A percentile compares a stretch with the other conserved stretches of the same genome.
phyloP scores from a whole-genome alignment of 2,113 vertebrate species.

The Poeciliopsis occidentalis region DNA sequence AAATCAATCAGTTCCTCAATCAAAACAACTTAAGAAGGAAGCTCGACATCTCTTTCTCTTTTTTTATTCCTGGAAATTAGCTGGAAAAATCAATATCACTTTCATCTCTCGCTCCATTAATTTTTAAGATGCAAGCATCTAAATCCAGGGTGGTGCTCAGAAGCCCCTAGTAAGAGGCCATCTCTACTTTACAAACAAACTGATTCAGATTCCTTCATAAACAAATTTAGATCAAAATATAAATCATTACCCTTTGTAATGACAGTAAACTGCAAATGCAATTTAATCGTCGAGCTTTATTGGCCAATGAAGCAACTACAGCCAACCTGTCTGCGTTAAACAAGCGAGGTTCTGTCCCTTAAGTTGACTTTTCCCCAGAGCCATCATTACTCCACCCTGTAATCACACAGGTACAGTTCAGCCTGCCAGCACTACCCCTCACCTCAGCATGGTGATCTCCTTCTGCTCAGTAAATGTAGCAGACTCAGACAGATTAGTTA shows the following conservation, averaged over 20 bases:
- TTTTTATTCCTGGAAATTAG: not conserved
- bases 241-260: not conserved
- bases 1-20: not conserved
- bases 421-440: constrained; percentile 11
- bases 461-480: not conserved
- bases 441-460: not conserved
- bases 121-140: not conserved
- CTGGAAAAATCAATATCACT: constrained; percentile 26
- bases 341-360: not conserved
- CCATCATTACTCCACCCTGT: constrained; percentile 37
- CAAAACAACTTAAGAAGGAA: constrained; percentile 5
- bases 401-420: constrained; percentile 23
- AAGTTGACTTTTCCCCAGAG: constrained; percentile 1
- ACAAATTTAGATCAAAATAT: not conserved
- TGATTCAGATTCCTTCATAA: not conserved
- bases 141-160: not conserved
- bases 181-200: not conserved
- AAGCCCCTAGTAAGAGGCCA: not conserved
- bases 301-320: not conserved
- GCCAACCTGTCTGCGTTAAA: not conserved
- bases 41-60: not conserved
- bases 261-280: not conserved
- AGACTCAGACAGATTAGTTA: constrained; percentile 1
- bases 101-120: constrained; percentile 14
- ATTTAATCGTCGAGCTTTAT: not conserved